Conservation (phyloP, 1,140 invertebrate species). For the Sycophila sp. region DNA sequence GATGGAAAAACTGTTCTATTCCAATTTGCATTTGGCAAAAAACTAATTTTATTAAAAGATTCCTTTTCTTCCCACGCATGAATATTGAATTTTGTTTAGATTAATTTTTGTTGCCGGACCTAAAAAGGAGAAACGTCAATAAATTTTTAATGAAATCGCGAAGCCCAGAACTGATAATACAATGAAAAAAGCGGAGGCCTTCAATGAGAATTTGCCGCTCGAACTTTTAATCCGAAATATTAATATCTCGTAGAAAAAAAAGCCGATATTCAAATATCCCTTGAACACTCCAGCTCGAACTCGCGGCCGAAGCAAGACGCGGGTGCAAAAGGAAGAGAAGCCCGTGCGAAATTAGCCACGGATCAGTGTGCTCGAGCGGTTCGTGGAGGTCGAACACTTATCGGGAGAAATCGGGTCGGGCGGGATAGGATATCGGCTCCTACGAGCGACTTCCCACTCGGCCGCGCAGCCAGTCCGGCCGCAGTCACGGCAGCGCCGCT, state of each 20-base stretch:
- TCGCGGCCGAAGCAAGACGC: too few species aligned
- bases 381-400: constrained; percentile 36
- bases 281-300: too few species aligned
- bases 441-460: neutral
- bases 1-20: too few species aligned
- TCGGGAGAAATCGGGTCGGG: constrained; percentile 9
- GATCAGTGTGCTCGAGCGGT: constrained; percentile 31
- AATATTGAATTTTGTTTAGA: too few species aligned
- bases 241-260: neutral
- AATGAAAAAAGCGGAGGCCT: neutral
- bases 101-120: too few species aligned
- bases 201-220: neutral
- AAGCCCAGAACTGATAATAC: neutral
- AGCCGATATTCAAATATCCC: neutral
- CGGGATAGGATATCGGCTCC: neutral
- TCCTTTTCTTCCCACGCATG: too few species aligned
- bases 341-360: constrained; percentile 6
- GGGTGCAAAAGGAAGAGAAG: neutral
- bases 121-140: too few species aligned
- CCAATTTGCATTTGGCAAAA: too few species aligned
- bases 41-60: too few species aligned
- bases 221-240: neutral
- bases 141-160: neutral
- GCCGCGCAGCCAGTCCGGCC: neutral
- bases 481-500: constrained; percentile 52